phyloP scores from a whole-genome alignment of 1,140 invertebrate species.

The Monochamus saltuarius region DNA sequence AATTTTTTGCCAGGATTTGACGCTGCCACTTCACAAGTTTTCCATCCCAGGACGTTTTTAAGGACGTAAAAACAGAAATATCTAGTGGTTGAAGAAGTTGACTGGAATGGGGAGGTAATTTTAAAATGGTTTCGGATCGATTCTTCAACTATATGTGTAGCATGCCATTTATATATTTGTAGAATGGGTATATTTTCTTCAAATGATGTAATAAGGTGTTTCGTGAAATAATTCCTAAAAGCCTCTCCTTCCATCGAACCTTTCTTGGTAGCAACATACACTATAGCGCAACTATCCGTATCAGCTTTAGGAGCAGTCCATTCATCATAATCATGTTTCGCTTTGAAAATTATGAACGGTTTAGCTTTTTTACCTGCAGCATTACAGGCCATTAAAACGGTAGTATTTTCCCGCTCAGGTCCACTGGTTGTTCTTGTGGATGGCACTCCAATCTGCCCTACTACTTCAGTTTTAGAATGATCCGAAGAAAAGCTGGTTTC shows the following conservation, averaged over 20 bases:
- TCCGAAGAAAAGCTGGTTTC: too few species aligned
- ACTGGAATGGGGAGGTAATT: not conserved
- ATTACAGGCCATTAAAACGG: constrained; percentile 8
- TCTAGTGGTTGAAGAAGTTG: not conserved
- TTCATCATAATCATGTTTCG: not conserved
- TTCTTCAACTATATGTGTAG: not conserved
- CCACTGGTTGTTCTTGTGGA: not conserved
- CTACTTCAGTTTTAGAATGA: too few species aligned
- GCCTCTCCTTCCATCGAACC: not conserved
- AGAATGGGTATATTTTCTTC: not conserved
- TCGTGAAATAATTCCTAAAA: not conserved
- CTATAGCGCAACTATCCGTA: not conserved
- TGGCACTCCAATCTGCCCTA: not conserved
- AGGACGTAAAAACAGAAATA: not conserved
- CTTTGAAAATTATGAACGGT: constrained; percentile 4
- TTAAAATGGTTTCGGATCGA: not conserved
- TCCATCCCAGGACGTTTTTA: not conserved
- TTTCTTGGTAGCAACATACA: not conserved
- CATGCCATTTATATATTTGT: not conserved
- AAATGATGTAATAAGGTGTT: not conserved
- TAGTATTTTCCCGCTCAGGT: not conserved
- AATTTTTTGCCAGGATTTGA: not conserved
- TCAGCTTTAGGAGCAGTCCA: not conserved
- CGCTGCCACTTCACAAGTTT: not conserved
- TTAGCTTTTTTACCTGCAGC: not conserved